phyloP scores from a whole-genome alignment of 2,797 vertebrate species.

The Spondyliosoma cantharus region DNA sequence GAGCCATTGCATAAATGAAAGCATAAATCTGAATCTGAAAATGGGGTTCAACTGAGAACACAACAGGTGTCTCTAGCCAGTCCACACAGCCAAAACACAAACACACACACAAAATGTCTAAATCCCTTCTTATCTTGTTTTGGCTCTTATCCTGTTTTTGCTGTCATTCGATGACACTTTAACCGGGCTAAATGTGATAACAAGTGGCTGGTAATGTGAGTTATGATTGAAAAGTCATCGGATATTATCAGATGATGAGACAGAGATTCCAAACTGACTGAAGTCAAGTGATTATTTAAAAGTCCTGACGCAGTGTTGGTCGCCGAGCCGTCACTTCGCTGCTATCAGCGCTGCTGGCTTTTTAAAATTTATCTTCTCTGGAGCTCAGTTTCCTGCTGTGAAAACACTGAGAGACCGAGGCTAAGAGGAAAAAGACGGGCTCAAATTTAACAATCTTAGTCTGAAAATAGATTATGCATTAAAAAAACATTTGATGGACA shows the following conservation, averaged over 20 bases:
- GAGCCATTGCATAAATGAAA: not conserved
- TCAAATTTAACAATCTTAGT: not conserved
- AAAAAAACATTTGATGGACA: conserved; percentile 4
- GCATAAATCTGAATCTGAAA: no score
- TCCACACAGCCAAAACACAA: not conserved
- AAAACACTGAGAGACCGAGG: not conserved
- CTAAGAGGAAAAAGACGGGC: not conserved
- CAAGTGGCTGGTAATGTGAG: not conserved
- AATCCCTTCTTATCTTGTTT: no score
- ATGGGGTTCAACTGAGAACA: no score
- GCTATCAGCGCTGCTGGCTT: no score
- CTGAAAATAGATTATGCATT: not conserved
- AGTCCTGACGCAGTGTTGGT: not conserved
- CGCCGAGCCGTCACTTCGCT: not conserved
- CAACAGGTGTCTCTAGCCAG: no score
- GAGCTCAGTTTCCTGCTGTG: not conserved
- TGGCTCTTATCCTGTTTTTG: not conserved
- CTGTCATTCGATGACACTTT: not conserved
- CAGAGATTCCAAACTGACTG: not conserved
- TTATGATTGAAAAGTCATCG: not conserved
- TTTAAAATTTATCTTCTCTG: not conserved
- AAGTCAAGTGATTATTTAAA: not conserved
- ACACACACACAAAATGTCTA: no score
- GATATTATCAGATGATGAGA: not conserved
- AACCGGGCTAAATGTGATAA: not conserved